Evolutionary conservation across 1,140 invertebrate genomes (phyloP), one percentile per base, ranked within the genome.

Genomic region (Drosophila sulfurigaster): DNA sequence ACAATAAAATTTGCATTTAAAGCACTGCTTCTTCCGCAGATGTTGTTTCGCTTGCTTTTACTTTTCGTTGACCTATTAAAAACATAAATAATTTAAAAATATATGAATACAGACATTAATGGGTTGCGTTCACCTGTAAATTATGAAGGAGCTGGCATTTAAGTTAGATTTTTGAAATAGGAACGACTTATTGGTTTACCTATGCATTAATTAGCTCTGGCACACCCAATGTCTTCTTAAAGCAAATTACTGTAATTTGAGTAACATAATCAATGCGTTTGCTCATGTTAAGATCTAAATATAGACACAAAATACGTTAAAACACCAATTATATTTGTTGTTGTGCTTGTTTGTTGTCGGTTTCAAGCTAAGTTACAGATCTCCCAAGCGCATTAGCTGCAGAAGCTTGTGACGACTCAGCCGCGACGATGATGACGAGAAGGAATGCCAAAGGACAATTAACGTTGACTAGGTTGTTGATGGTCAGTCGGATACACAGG

Each of bases 401-500:
- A 45, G 41, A 62, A 16, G 52, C 59, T 59, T 35, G 35, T 15
- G 65, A 64, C 65, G 57, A 57, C 51, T 38, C 38, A 58, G 65
- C 59, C 64, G 52, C 15, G 71, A 83, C 73, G 78, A 87, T 79
- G 75, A 85, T 81, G 78, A 75, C 64, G 82, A 88, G 74, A 38
- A 81, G 85, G 85, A 89, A 88, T 88, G 81, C 85, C 81, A 81
- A 85, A 89, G 85, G 85, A 89, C 81, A 89, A 89, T 89, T 89
- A 89, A 81, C 75, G 73, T 52, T 72, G 68, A 79, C 46, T 85
- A 80, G 48, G 60, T 62, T 72, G 57, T 43, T 81, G 72, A 82
- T 79, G 41, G 67, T 13, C 57, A 66, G 69, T 72, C 43, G 52
- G 63, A 51, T 35, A 57, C 43, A 48, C 28, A n/a, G 38, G 7